These are phyloP conservation scores for Sinosuthora webbiana DNA, from an alignment of 2,113 vertebrate species.

Conservation along the genomic window DNA sequence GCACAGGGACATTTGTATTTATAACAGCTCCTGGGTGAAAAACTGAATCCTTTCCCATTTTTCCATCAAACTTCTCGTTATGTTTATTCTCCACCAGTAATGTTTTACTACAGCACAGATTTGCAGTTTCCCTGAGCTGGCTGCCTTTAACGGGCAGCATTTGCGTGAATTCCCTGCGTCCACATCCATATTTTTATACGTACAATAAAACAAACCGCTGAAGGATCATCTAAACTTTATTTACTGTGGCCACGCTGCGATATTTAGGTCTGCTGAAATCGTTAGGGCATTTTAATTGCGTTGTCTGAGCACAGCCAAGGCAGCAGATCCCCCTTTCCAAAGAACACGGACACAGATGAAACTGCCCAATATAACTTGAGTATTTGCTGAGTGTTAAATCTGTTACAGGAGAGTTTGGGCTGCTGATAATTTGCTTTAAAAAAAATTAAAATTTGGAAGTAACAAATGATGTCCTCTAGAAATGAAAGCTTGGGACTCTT, in stretches of 20 bases:
- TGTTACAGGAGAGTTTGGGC: neutral
- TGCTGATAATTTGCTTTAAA: neutral
- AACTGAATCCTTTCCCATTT: neutral
- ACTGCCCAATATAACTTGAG: neutral
- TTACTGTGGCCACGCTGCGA: neutral
- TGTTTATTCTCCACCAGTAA: neutral
- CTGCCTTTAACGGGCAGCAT: neutral
- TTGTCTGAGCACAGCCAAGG: neutral
- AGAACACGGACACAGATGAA: neutral
- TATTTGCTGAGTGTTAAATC: neutral
- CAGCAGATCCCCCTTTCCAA: neutral
- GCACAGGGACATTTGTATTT: neutral
- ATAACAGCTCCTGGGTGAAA: neutral
- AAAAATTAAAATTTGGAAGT: neutral
- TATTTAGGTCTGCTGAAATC: neutral
- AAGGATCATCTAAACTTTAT: neutral
- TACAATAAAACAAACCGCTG: neutral
- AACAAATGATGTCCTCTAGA: neutral
- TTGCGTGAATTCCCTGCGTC: neutral
- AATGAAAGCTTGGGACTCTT: neutral
- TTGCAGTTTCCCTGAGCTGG: neutral
- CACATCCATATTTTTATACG: neutral
- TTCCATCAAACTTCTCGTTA: neutral
- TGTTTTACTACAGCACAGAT: neutral
- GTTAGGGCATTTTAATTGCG: neutral